Conservation (phyloP, 2,797 vertebrate genomes). For the Huso huso region DNA sequence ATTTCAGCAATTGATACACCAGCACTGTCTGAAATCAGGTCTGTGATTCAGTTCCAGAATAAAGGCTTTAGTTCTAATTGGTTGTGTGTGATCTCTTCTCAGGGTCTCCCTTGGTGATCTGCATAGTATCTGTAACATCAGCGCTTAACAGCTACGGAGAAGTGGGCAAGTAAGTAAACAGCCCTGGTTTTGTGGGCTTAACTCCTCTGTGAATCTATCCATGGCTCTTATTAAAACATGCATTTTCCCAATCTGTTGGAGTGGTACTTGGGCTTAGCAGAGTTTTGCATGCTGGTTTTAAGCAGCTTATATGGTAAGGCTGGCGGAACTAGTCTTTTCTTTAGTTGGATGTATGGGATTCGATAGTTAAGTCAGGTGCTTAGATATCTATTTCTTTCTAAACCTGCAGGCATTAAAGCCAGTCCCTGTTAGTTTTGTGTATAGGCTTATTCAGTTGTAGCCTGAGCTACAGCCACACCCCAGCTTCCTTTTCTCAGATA, state of each 20-base stretch:
- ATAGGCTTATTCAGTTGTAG: no score
- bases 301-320: not conserved
- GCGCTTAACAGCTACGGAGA: slow-evolving; percentile 78
- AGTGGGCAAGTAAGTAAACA: slow-evolving; percentile 71
- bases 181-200: not conserved
- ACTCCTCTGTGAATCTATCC: not conserved
- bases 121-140: slow-evolving; percentile 68
- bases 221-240: no score
- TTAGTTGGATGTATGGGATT: not conserved
- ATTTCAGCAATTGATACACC: no score
- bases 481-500: no score
- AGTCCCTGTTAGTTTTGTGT: no score
- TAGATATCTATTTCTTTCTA: not conserved
- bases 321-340: not conserved
- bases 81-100: slow-evolving; percentile 18
- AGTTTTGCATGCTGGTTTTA: not conserved
- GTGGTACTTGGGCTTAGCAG: not conserved
- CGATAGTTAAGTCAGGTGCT: not conserved
- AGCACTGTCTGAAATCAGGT: no score
- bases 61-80: no score
- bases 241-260: no score
- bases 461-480: no score
- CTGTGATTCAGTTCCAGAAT: no score
- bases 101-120: slow-evolving; percentile 84
- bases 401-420: not conserved